Percentiles rank a stretch among this genome's conserved stretches.
These are phyloP conservation scores for Nephrotoma guestfalica DNA, from an alignment of 2,888 invertebrate genomes.

Conservation along the genomic window DNA sequence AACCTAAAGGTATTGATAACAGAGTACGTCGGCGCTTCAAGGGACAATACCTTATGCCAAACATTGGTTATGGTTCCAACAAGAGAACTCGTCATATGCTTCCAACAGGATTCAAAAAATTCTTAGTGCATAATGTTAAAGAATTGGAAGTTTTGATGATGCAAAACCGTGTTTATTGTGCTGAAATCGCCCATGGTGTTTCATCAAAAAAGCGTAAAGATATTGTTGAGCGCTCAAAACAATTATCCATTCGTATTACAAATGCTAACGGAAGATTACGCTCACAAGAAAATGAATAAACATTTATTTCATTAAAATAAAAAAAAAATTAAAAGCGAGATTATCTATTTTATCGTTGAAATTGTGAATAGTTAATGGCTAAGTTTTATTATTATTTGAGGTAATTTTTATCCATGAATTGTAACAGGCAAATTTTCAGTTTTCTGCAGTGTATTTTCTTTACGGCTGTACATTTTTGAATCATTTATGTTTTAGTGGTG, in stretches of 20 bases:
- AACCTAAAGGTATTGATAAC: constrained; percentile 99
- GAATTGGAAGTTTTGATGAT: constrained; percentile 97
- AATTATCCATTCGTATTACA: constrained; percentile 87
- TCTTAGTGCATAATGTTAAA: constrained; percentile 77
- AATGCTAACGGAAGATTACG: constrained; percentile 93
- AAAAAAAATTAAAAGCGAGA: background rate
- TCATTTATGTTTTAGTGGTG: too few species aligned
- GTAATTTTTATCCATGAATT: too few species aligned
- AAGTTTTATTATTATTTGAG: too few species aligned
- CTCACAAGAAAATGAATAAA: constrained; percentile 97
- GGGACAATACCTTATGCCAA: constrained; percentile 98
- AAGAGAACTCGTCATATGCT: constrained; percentile 92
- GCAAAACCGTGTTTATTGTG: constrained; percentile 96
- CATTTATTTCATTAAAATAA: constrained; percentile 7
- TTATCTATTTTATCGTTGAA: too few species aligned
- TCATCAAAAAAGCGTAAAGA: constrained; percentile 94
- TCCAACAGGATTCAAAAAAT: constrained; percentile 95
- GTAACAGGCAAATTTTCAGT: too few species aligned
- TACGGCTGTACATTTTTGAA: too few species aligned
- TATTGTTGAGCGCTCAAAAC: constrained; percentile 94
- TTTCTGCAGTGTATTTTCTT: too few species aligned
- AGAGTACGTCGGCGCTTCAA: constrained; percentile 97
- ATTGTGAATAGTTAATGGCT: too few species aligned
- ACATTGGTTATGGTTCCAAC: constrained; percentile 96
- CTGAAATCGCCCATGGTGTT: constrained; percentile 94